These are phyloP conservation scores for Sphyrna mokarran DNA, from an alignment of 2,113 vertebrate genomes.

Conservation along the genomic window DNA sequence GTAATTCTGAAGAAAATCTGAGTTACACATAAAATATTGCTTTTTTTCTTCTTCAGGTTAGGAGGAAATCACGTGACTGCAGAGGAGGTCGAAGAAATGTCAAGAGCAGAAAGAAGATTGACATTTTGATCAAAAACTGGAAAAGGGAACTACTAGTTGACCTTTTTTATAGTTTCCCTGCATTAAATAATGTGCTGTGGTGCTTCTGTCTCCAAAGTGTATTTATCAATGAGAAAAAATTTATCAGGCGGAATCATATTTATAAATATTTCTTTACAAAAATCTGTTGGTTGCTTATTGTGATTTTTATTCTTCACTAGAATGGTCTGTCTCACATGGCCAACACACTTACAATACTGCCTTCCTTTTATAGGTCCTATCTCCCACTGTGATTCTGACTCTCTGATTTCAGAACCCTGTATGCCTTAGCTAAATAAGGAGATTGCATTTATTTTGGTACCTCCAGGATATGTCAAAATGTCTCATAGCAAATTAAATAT, in stretches of 20 bases:
- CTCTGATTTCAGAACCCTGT: background rate
- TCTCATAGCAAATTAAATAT: background rate
- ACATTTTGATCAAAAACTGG: conserved; percentile 51
- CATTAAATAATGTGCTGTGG: background rate
- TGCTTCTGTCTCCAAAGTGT: background rate
- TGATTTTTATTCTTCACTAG: background rate
- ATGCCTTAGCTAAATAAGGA: background rate
- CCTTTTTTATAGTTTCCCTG: background rate
- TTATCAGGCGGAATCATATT: background rate
- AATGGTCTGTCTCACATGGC: background rate
- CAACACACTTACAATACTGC: background rate
- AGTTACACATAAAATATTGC: background rate
- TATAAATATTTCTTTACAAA: background rate
- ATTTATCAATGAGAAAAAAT: background rate
- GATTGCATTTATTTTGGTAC: background rate
- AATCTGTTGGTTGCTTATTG: background rate
- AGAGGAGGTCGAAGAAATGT: conserved; percentile 56
- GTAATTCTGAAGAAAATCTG: background rate
- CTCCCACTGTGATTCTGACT: background rate
- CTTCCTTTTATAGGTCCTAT: background rate
- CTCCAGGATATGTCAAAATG: background rate
- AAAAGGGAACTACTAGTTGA: background rate
- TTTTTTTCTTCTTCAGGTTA: conserved; percentile 54
- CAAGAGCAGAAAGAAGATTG: conserved; percentile 57
- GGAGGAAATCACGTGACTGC: conserved; percentile 60